Evolutionary conservation across 2,888 invertebrate genomes (phyloP), one percentile per base, ranked within the genome.

Genomic region (Ichneumoninae sp.): DNA sequence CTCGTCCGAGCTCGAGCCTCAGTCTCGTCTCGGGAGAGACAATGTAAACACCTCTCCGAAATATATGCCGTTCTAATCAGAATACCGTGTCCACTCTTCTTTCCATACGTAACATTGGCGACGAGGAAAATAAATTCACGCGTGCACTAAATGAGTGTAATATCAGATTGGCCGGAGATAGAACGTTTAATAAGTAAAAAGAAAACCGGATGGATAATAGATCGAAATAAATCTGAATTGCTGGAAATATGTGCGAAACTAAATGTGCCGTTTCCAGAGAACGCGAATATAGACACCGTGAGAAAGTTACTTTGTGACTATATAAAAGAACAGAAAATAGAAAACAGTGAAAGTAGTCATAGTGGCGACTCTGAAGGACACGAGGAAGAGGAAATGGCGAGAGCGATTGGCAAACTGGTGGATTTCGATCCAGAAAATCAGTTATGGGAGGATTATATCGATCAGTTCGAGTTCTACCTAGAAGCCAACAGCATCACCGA

Each of bases 381-480:
- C 22, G 36, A 50, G 26, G 62, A 70, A 44, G 79, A 30, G 16
- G 52, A 7, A 8, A 72, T 72, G 79, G 65, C 72, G 71, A 10
- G 50, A 47, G 65, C 60, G 1, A 72, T 80, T 30, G 79, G 79
- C 8, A 80, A 72, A 54, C 72, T 72, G 1, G 19, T 50, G 36
- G 79, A 80, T 8, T 71, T 80, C 52, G 52, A 52, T 16, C 71
- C 79, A 36, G 79, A 47, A 33, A 72, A n/a, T 8, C 79, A 80
- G 50, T 8, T 44, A n/a, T 80, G 79, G 62, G 79, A 62, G 33
- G 79, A 80, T 33, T 80, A 80, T 19, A 72, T 80, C 47, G 71
- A 71, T 16, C 79, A 80, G 33, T 44, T 80, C 65, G 71, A 71
- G 65, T 80, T 71, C 52, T 80, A 80, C 50, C 62, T 79, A 57